Evolutionary conservation across 2,888 invertebrate species (phyloP), one percentile per base, ranked within the genome.

Genomic region (Liopterus haemorrhoidalis): DNA sequence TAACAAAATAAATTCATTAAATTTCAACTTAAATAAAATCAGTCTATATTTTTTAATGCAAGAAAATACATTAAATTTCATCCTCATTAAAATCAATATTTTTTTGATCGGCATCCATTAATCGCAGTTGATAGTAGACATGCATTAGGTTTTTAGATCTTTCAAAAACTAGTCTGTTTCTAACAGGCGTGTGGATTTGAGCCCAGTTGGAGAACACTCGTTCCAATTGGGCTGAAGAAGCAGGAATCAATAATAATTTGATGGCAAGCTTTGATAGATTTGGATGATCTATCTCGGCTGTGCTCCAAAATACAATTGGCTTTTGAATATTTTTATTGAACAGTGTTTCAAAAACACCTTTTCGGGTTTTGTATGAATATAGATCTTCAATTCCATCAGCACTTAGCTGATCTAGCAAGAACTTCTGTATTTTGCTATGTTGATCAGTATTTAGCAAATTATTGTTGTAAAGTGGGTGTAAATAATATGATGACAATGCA

Each of bases 191-290:
- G 8, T 30, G 12, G 11, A 3, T 36, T 8, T 25, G 15, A 5
- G 39, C 18, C 44, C 46, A 51, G 14, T 39, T 39, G 6, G 47
- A 45, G 19, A 48, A 52, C 9, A 47, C 19, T 24, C 44, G 35
- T 33, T 51, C 50, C 2, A 49, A 21, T 35, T 52, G 49, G 6
- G 47, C 46, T 5, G 47, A 47, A 9, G 50, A 52, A n/a, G 47
- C 47, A 5, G 50, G 49, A 19, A 51, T 39, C 32, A 39, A 37
- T 14, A 52, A 33, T 14, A 52, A 31, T 28, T 51, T 51, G 8
- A 35, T 20, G 4, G 50, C 52, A 4, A 51, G 22, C 19, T 37
- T 37, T 6, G 41, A n/a, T 11, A 52, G 36, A 6, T 40, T 36
- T 20, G 42, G 32, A 40, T 39, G 28, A n/a, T 47, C 35, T 8